Evolutionary conservation across 2,797 vertebrate genomes (phyloP).

Genomic region (Sebastes variabilis): DNA sequence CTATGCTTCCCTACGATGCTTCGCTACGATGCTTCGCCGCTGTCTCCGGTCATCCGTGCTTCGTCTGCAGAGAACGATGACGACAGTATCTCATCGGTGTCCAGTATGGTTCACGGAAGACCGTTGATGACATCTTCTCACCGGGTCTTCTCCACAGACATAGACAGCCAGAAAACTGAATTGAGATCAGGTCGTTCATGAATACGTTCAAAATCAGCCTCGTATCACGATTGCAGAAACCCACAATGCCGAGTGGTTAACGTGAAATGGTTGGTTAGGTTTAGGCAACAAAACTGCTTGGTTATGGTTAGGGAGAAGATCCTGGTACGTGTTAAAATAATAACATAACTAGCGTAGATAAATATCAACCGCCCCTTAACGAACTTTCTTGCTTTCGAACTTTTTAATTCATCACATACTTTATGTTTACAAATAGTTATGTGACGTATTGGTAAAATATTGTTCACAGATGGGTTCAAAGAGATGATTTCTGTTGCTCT

Average conservation of each 20-base stretch:
- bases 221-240: no score
- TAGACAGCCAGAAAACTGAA: no score
- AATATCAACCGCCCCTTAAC: neutral
- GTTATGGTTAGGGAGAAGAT: neutral
- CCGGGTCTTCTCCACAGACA: no score
- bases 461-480: rapidly evolving
- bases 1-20: no score
- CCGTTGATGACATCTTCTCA: no score
- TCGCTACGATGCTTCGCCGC: rapidly evolving
- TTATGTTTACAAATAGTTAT: neutral
- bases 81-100: no score
- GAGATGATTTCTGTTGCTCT: neutral
- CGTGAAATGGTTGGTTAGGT: neutral
- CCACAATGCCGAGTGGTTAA: neutral
- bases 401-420: neutral
- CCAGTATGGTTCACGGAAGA: no score
- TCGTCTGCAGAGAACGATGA: no score
- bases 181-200: no score
- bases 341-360: neutral
- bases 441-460: neutral
- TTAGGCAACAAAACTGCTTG: no score
- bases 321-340: neutral
- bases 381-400: neutral
- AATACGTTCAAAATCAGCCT: rapidly evolving
- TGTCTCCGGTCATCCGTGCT: no score